phyloP scores from a whole-genome alignment of 2,888 invertebrate species.

The Torymus auratus region DNA sequence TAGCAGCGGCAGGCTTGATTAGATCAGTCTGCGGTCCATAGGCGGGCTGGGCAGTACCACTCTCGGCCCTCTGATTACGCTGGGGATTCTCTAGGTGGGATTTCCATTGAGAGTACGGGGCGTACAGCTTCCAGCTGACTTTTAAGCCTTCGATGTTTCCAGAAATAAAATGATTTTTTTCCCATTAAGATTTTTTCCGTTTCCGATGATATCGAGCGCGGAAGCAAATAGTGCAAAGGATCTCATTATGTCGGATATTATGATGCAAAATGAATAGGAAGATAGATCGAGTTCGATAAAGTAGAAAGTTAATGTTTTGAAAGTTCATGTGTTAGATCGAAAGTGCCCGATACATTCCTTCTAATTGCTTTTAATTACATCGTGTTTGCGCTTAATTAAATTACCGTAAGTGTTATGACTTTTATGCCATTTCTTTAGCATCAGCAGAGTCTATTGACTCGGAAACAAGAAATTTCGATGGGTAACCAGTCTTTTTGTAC shows the following conservation, averaged over 20 bases:
- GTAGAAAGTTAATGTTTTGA: constrained; percentile 46
- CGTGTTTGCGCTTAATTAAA: constrained; percentile 25
- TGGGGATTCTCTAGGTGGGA: constrained; percentile 62
- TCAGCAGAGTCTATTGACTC: neutral
- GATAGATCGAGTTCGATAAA: constrained; percentile 43
- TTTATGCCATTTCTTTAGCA: neutral
- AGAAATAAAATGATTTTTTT: too few relatives aligned
- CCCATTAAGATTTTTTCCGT: too few relatives aligned
- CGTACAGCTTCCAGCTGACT: constrained; percentile 69
- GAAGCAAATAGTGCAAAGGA: constrained; percentile 23
- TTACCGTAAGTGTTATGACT: neutral
- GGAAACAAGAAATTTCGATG: too few relatives aligned
- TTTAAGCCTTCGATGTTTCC: constrained; percentile 62
- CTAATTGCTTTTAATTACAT: constrained; percentile 44
- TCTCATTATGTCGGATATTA: constrained; percentile 22
- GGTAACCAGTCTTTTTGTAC: neutral
- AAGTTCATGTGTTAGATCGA: constrained; percentile 33
- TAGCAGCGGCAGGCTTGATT: constrained; percentile 22
- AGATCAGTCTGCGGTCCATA: constrained; percentile 3
- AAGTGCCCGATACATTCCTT: constrained; percentile 41
- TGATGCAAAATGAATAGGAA: constrained; percentile 39
- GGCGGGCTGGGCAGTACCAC: constrained; percentile 28
- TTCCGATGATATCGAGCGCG: neutral
- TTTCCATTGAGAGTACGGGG: constrained; percentile 66
- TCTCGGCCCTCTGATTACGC: constrained; percentile 61